Conservation (phyloP, 2,797 vertebrate species). For the Cirrhinus mrigala region DNA sequence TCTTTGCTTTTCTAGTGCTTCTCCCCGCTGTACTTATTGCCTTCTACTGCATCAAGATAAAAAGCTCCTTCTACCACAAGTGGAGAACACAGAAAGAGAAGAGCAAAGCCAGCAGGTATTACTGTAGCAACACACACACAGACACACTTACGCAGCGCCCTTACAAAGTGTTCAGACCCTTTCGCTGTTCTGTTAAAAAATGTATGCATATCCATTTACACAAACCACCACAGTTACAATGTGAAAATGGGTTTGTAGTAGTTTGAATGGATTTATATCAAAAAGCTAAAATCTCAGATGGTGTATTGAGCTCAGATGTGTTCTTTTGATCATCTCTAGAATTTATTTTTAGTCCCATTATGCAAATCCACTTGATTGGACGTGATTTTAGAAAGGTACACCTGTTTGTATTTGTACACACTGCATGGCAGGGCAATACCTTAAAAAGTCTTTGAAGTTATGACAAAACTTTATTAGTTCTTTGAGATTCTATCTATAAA, state of each 20-base stretch:
- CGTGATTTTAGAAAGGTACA: background rate
- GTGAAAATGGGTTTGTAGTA: background rate
- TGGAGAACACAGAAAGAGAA: constrained; percentile 80
- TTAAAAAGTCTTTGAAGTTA: background rate
- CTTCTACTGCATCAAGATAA: constrained; percentile 83
- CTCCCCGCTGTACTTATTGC: constrained; percentile 77
- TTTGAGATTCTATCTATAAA: background rate
- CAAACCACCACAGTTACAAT: background rate
- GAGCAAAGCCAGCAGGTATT: constrained; percentile 76
- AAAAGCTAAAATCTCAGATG: background rate
- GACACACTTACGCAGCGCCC: background rate
- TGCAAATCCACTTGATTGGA: background rate
- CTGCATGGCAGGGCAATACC: background rate
- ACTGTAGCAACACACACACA: constrained; percentile 8
- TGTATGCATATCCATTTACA: background rate
- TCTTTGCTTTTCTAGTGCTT: constrained; percentile 85
- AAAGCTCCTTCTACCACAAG: constrained; percentile 77
- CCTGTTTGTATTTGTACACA: background rate
- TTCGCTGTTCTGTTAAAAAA: background rate
- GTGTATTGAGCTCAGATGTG: background rate
- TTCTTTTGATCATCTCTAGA: constrained; percentile 3
- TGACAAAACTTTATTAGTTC: background rate
- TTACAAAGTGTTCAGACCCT: background rate
- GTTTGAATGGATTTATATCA: background rate
- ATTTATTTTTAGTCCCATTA: background rate